phyloP scores from a whole-genome alignment of 2,888 invertebrate species.

The Harpalus rufipes region DNA sequence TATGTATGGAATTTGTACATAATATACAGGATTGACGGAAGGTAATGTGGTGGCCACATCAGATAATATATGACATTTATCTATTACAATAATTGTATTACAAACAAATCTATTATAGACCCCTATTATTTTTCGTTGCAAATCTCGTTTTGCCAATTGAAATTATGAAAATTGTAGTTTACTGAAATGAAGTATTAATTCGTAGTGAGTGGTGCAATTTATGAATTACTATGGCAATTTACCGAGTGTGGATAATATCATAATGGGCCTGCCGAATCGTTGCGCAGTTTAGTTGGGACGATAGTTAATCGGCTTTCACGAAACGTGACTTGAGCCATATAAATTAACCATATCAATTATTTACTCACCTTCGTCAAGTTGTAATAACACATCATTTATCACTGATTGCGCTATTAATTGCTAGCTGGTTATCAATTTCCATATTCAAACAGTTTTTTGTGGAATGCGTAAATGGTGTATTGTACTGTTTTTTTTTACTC shows the following conservation, averaged over 20 bases:
- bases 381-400: not conserved
- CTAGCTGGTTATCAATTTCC: not conserved
- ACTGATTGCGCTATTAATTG: not conserved
- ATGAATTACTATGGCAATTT: not conserved
- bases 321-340: constrained; percentile 15
- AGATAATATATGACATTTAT: too few relatives aligned
- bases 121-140: too few relatives aligned
- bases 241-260: not conserved
- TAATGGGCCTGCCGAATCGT: constrained; percentile 1
- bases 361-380: constrained; percentile 8
- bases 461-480: too few relatives aligned
- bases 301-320: constrained; percentile 42
- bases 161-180: not conserved
- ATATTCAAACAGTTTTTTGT: not conserved
- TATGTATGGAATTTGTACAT: too few relatives aligned
- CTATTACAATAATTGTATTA: too few relatives aligned
- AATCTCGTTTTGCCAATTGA: too few relatives aligned
- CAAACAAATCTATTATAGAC: too few relatives aligned
- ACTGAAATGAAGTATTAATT: not conserved
- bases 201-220: not conserved
- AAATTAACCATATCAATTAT: constrained; percentile 41
- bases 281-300: not conserved
- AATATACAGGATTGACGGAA: too few relatives aligned
- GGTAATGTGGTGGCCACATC: too few relatives aligned
- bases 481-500: too few relatives aligned